Conservation (phyloP, 2,113 vertebrate genomes). For the Cygnus atratus region DNA sequence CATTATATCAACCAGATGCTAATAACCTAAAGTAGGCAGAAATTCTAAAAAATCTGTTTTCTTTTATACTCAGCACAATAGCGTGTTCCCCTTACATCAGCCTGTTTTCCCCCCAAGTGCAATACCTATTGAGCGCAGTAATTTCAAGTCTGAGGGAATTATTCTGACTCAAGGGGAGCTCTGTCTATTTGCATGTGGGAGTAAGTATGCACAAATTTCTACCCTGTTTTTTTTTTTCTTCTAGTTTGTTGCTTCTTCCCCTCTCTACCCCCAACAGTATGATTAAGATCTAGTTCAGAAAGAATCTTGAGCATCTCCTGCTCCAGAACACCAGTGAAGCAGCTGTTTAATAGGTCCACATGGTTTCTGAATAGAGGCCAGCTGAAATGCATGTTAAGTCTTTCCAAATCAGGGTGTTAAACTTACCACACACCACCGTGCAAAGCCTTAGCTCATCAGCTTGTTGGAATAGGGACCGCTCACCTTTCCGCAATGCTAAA, state of each 20-base stretch:
- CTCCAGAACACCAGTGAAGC: neutral
- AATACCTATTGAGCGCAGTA: neutral
- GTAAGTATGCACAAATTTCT: neutral
- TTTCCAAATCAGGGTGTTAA: neutral
- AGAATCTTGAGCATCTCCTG: neutral
- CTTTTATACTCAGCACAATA: neutral
- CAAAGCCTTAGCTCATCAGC: neutral
- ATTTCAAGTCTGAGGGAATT: neutral
- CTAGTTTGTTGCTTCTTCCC: neutral
- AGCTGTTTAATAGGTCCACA: neutral
- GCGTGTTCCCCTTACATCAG: neutral
- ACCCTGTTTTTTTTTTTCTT: neutral
- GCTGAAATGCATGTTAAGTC: neutral
- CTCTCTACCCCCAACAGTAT: neutral
- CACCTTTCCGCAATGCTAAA: neutral
- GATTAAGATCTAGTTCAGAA: neutral
- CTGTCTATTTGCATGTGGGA: neutral
- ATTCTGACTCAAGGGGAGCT: neutral
- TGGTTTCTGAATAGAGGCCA: neutral
- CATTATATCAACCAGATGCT: neutral
- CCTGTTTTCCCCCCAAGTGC: neutral
- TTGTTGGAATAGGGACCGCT: neutral
- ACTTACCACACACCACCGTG: neutral
- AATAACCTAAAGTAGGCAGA: neutral
- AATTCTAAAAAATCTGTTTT: neutral